Evolutionary conservation across 2,888 invertebrate species (phyloP).

Genomic region (Dolichomitus sp.): DNA sequence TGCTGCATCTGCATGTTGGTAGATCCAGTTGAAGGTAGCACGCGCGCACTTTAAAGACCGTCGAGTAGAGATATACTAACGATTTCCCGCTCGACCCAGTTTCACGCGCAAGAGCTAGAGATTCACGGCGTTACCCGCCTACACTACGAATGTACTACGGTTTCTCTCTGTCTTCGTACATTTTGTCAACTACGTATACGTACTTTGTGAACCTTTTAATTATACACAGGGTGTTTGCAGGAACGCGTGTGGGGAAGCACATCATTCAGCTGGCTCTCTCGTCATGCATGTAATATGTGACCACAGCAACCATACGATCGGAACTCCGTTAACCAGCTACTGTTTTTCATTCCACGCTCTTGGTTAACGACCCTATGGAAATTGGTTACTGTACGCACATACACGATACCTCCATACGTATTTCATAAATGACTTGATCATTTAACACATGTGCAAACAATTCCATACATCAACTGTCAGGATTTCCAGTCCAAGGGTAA

Average conservation of each 20-base stretch:
- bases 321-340: constrained; percentile 60
- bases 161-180: constrained; percentile 30
- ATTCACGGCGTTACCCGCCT: constrained; percentile 61
- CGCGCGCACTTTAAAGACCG: constrained; percentile 65
- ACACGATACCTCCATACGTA: not conserved
- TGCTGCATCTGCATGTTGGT: not conserved
- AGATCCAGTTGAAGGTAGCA: constrained; percentile 47
- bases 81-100: constrained; percentile 79
- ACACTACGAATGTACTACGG: constrained; percentile 57
- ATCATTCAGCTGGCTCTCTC: constrained; percentile 48
- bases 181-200: constrained; percentile 38
- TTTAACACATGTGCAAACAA: not conserved
- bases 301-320: constrained; percentile 45
- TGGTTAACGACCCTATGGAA: not conserved
- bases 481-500: not conserved
- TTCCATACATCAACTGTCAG: not conserved
- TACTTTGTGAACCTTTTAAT: constrained; percentile 75
- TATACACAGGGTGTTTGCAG: constrained; percentile 70
- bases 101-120: constrained; percentile 60
- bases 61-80: constrained; percentile 75
- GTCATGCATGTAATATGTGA: constrained; percentile 57
- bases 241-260: constrained; percentile 34
- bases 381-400: not conserved
- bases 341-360: constrained; percentile 30
- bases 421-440: not conserved